Evolutionary conservation across 1,140 invertebrate species (phyloP).

Genomic region (Bombus confusus): DNA sequence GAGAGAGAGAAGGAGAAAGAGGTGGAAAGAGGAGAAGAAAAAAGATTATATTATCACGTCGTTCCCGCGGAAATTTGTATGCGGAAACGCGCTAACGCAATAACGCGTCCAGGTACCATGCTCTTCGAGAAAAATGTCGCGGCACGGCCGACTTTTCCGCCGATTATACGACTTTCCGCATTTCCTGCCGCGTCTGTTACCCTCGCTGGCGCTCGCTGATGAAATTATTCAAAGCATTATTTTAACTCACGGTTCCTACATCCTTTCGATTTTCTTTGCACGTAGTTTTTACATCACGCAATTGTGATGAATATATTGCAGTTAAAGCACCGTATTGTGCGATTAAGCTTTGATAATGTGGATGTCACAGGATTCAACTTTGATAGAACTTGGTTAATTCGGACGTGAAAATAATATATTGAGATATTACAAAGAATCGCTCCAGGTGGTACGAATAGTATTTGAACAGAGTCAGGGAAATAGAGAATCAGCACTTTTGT

Average conservation of each 20-base stretch:
- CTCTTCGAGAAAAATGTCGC: constrained; percentile 30
- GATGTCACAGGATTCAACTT: too few relatives aligned
- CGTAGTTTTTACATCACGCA: too few relatives aligned
- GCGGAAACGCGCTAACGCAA: constrained; percentile 59
- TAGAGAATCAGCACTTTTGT: too few relatives aligned
- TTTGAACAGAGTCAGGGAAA: too few relatives aligned
- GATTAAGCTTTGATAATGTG: too few relatives aligned
- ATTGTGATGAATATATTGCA: too few relatives aligned
- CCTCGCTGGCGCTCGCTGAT: background rate
- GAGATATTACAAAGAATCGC: too few relatives aligned
- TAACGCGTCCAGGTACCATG: constrained; percentile 27
- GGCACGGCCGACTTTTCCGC: background rate
- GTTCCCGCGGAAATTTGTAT: constrained; percentile 60
- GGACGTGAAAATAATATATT: too few relatives aligned
- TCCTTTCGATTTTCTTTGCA: background rate
- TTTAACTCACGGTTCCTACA: background rate
- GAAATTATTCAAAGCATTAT: constrained; percentile 13
- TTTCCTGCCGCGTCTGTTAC: background rate
- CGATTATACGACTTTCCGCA: constrained; percentile 20
- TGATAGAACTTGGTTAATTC: too few relatives aligned
- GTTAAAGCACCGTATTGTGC: too few relatives aligned
- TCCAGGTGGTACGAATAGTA: too few relatives aligned
- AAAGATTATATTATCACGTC: constrained; percentile 67
- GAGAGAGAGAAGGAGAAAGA: background rate
- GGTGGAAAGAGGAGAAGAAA: background rate